Conservation (phyloP, 1,140 invertebrate species). For the Pachypeltis micranthus region DNA sequence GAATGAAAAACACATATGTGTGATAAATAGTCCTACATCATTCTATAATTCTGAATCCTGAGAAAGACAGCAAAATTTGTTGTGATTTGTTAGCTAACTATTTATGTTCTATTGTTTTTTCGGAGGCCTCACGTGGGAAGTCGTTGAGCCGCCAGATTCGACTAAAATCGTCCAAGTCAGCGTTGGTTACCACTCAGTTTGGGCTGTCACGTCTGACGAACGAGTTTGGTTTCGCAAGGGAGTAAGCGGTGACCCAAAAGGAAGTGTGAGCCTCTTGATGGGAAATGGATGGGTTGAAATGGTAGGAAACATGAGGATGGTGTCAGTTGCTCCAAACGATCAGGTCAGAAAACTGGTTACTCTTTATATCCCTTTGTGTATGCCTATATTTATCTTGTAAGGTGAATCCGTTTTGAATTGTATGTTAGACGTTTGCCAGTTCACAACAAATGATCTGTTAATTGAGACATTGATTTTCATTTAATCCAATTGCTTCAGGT, state of each 20-base stretch:
- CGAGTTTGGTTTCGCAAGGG: constrained; percentile 85
- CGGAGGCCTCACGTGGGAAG: too few relatives aligned
- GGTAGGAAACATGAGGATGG: constrained; percentile 65
- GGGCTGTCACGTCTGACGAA: constrained; percentile 72
- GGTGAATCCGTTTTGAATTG: background rate
- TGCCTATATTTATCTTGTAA: background rate
- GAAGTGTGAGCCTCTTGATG: constrained; percentile 55
- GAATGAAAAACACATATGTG: too few relatives aligned
- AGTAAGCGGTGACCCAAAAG: constrained; percentile 49
- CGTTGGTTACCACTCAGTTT: constrained; percentile 72
- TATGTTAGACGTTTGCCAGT: too few relatives aligned
- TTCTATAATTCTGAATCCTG: too few relatives aligned
- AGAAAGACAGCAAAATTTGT: too few relatives aligned
- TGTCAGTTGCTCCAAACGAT: constrained; percentile 76
- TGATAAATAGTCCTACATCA: too few relatives aligned
- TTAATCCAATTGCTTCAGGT: too few relatives aligned
- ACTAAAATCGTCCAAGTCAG: constrained; percentile 61
- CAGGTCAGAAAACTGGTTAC: constrained; percentile 50
- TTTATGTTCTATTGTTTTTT: too few relatives aligned
- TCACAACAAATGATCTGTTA: too few relatives aligned
- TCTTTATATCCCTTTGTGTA: background rate
- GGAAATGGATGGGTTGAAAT: constrained; percentile 73
- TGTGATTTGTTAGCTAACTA: too few relatives aligned
- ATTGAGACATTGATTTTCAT: too few relatives aligned
- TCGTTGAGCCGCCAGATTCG: constrained; percentile 53